phyloP scores from a whole-genome alignment of 2,113 vertebrate genomes.

The Sinocyclocheilus anshuiensis region DNA sequence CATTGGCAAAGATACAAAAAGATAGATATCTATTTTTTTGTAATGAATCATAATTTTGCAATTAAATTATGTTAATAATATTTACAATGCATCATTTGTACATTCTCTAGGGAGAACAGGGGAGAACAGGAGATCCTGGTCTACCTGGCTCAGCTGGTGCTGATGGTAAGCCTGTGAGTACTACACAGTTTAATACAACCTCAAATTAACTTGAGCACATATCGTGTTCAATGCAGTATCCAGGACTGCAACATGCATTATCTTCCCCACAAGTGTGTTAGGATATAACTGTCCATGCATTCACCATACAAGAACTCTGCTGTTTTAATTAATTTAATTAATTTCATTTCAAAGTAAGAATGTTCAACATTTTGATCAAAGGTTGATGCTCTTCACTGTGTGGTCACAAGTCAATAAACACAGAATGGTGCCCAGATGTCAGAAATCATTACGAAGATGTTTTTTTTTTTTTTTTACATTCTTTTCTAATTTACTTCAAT shows the following conservation, averaged over 20 bases:
- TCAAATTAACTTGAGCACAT: slow-evolving; percentile 48
- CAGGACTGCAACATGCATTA: slow-evolving; percentile 2
- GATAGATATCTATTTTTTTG: neutral
- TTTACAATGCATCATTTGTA: slow-evolving; percentile 14
- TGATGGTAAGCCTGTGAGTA: slow-evolving; percentile 99
- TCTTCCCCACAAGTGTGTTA: neutral
- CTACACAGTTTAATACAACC: slow-evolving; percentile 86
- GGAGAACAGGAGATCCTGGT: slow-evolving; percentile 81
- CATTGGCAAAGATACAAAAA: neutral
- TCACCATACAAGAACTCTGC: neutral
- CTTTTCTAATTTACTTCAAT: too few relatives aligned
- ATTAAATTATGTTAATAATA: neutral
- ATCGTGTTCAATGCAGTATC: slow-evolving; percentile 21
- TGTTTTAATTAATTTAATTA: neutral
- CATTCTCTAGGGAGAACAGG: slow-evolving; percentile 83
- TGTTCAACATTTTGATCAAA: neutral
- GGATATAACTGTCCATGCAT: neutral
- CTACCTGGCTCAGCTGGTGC: slow-evolving; percentile 90
- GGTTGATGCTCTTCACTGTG: too few relatives aligned
- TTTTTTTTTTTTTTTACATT: neutral
- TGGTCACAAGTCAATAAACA: neutral
- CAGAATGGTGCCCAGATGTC: neutral
- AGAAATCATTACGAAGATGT: neutral
- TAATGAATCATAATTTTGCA: neutral
- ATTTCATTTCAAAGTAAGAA: neutral